A percentile compares a stretch with the other conserved stretches of the same genome.
phyloP scores from a whole-genome alignment of 2,113 vertebrate species.

The Nesogale talazaci region DNA sequence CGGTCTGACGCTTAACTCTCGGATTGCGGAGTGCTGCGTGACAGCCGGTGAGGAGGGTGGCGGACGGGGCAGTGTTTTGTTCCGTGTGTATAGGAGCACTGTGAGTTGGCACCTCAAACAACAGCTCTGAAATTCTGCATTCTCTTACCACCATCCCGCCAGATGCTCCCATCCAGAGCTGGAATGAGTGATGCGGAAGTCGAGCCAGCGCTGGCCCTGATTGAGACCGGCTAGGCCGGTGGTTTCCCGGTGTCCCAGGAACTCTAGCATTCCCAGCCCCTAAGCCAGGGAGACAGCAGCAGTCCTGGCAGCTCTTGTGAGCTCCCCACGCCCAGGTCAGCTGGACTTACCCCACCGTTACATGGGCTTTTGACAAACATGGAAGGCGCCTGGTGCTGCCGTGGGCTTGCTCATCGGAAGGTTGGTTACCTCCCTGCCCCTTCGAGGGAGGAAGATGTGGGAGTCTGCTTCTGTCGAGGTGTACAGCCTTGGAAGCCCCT shows the following conservation, averaged over 20 bases:
- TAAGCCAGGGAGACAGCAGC: background rate
- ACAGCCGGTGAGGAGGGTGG: no score
- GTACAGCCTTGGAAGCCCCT: background rate
- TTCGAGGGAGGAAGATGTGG: background rate
- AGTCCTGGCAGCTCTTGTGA: slow-evolving; percentile 5
- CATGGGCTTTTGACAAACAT: slow-evolving; percentile 27
- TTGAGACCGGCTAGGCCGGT: background rate
- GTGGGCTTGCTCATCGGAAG: background rate
- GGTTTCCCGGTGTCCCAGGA: background rate
- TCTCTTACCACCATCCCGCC: background rate
- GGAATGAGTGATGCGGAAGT: background rate
- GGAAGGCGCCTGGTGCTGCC: background rate
- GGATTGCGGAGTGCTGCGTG: background rate
- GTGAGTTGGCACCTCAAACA: no score
- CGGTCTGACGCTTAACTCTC: background rate
- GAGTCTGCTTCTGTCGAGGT: background rate
- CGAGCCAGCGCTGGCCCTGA: background rate
- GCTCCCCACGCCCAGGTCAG: background rate
- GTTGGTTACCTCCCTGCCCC: background rate
- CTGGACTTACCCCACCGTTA: background rate
- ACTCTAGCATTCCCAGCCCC: background rate
- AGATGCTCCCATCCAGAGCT: background rate
- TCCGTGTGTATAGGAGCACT: no score
- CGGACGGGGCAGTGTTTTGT: no score
- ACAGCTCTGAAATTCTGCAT: background rate